Evolutionary conservation across 2,888 invertebrate genomes (phyloP), one percentile per base, ranked within the genome.

Genomic region (Sicus ferrugineus): DNA sequence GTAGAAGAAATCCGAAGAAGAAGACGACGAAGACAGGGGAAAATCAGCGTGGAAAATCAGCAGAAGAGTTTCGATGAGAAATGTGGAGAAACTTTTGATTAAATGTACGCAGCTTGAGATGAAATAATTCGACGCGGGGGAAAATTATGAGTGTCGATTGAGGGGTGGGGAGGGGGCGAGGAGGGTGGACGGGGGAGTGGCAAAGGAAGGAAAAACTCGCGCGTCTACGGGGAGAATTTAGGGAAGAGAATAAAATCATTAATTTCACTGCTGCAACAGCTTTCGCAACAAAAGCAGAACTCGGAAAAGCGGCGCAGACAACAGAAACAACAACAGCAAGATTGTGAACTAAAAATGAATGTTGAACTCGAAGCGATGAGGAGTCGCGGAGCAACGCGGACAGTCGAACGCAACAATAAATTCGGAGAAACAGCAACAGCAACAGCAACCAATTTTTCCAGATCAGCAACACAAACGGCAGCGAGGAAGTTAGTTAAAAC

Each of bases 361-460:
- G n/a, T 19, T 46, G 46, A 46, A 46, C 46, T 16, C 3, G 46
- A 9, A 46, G 9, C 14, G 46, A 46, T 3, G 9, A 46, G 19
- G 46, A 46, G 46, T 38, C 7, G 14, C 14, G 38, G 11, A 48
- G 16, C 16, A 42, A 62, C 14, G 23, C 16, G n/a, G 14, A 23
- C 21, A 64, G 19, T 14, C 7, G 54, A 19, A 52, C 21, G 28
- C 21, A 26, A 56, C 46, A 66, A 54, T 66, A 54, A 56, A 54
- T 66, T 54, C 54, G 65, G 34, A 54, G 54, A 54, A 54, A 54
- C 54, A 54, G 11, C 63, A 48, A 30, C 48, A 59, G 14, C 21
- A 59, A 59, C 14, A 14, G 38, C 14, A 14, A 38, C 38, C 9
- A 38, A 9, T 9, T 7, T 19, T n/a, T 5, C 46, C 14, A 46